Evolutionary conservation across 2,888 invertebrate species (phyloP), one percentile per base, ranked within the genome.

Genomic region (Ichneumoninae sp.): DNA sequence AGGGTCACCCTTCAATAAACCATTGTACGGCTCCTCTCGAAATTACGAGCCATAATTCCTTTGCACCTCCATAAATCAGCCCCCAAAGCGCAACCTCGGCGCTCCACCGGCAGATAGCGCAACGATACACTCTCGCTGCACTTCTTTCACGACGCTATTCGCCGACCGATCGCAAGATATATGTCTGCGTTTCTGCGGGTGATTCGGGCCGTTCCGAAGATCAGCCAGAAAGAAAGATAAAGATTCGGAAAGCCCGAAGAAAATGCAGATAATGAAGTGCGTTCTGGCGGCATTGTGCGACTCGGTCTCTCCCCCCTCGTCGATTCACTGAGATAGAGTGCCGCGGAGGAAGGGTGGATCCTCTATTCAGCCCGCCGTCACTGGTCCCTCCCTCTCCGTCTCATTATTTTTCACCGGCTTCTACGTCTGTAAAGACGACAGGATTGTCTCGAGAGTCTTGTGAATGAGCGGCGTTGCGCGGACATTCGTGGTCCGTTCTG

Each of bases 401-500:
- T 40, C 76, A 40, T 68, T 66, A 62, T 44, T 50, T 60, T 70
- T 71, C 80, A 62, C 33, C 2, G n/a, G 50, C 79, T 84, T 79
- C 70, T 82, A 54, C 36, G 82, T 70, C 82, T 80, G 76, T 69
- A 70, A 71, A 83, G 77, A 81, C 75, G 80, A 70, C 66, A 74
- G 84, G 83, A 83, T 85, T 84, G 77, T 86, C 70, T 84, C 83
- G 86, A 80, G 80, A 72, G 77, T 72, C 16, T 65, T 76, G 69
- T 52, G 86, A 86, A 88, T 86, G 86, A 88, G 83, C 77, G 87
- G 72, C 54, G 65, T 52, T 52, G 62, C 69, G 66, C 60, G 81
- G 84, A 83, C 69, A 69, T 77, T 86, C 82, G 82, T 80, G 79
- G 88, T 85, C 84, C 84, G 84, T 85, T 44, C 76, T 80, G 80